Evolutionary conservation across 2,888 invertebrate genomes (phyloP), one percentile per base, ranked within the genome.

Genomic region (Hermodice carunculata): DNA sequence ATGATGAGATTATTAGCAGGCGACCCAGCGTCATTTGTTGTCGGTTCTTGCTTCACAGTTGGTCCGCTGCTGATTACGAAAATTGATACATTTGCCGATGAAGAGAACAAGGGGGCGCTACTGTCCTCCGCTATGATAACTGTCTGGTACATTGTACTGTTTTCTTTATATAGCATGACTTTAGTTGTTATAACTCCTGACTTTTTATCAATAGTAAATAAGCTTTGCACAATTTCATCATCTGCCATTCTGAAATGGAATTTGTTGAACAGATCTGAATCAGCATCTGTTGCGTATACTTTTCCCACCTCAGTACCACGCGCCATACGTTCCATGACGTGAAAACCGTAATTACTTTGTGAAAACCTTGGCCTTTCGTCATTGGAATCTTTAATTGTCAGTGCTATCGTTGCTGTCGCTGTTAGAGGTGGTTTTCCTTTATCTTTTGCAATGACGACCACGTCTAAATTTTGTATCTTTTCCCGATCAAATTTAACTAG

Each of bases 181-280:
- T 91, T 90, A 0, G 94, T 93, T 26, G 89, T 91, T 63, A 97
- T 93, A 57, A 90, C 94, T 1, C 97, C 96, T 0, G 95, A 93
- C 73, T 93, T 93, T 0, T 93, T 91, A 84, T 96, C 94, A 4
- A 97, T 91, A 70, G 90, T 88, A 84, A 96, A 96, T 81, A 94
- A 93, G 1, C 92, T 93, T 14, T 37, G 51, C 1, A 42, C 60
- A 31, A 37, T 40, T 19, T 42, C 31, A 28, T 40, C 40, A 4
- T 49, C 19, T n/a, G 51, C 29, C 28, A 60, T 51, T 6, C 19
- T 28, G 52, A 52, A 60, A 19, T 60, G 51, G 31, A 3, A 57
- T 26, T 24, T 24, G 19, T 53, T 54, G 29, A 43, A 42, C 22
- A 43, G 42, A 3, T 29, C 44, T n/a, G 61, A 43, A 22, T 61